Evolutionary conservation across 2,797 vertebrate species (phyloP).

Genomic region (Tiaroga cobitis): DNA sequence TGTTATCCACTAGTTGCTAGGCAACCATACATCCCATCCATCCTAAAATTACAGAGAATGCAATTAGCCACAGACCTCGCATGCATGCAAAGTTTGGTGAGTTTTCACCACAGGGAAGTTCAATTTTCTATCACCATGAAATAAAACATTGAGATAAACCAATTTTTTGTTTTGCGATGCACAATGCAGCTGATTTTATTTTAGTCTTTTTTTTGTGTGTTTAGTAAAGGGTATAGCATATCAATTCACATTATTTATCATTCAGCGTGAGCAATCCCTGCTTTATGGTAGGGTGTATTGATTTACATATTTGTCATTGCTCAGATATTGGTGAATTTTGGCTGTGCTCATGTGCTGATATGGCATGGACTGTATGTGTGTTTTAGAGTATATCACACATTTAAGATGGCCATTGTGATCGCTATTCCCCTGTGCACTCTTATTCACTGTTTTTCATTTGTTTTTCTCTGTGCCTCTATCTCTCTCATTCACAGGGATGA

Average conservation of each 20-base stretch:
- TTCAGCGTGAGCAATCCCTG: neutral
- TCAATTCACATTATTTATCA: neutral
- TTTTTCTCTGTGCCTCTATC: constrained; percentile 1
- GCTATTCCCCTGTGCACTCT: neutral
- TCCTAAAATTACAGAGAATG: constrained; percentile 34
- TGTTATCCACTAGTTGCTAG: constrained; percentile 40
- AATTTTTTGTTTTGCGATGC: neutral
- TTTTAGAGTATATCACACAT: neutral
- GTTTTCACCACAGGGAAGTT: constrained; percentile 26
- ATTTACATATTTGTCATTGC: constrained; percentile 17
- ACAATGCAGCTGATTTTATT: neutral
- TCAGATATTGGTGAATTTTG: neutral
- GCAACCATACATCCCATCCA: constrained; percentile 44
- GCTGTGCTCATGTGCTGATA: neutral
- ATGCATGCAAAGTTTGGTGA: constrained; percentile 33
- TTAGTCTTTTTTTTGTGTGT: neutral
- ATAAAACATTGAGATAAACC: neutral
- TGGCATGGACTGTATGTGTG: neutral
- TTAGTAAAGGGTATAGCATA: neutral
- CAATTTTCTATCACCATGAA: neutral
- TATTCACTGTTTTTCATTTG: constrained; percentile 4
- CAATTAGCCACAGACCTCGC: constrained; percentile 29
- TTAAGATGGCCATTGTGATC: constrained; percentile 23
- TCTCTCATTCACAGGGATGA: constrained; percentile 85
- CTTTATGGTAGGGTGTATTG: neutral